A percentile compares a stretch with the other conserved stretches of the same genome.
These are phyloP conservation scores for Pterostichus niger DNA, from an alignment of 2,888 invertebrate species.

Conservation along the genomic window DNA sequence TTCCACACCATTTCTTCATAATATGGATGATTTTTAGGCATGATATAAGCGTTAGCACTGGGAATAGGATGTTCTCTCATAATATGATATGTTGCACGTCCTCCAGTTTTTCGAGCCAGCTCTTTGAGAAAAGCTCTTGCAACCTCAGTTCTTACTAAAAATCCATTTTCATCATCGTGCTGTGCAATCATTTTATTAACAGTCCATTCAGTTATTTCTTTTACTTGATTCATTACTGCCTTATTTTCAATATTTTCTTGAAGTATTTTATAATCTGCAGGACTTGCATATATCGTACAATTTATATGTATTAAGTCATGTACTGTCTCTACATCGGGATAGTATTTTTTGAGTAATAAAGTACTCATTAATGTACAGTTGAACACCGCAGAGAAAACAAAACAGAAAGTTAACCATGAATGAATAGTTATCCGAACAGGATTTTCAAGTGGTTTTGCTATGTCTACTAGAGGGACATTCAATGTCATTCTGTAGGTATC, in stretches of 20 bases:
- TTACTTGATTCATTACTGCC: not conserved
- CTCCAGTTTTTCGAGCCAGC: not conserved
- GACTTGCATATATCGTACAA: slow-evolving; percentile 37
- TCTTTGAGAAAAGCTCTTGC: slow-evolving; percentile 54
- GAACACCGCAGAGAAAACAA: slow-evolving; percentile 51
- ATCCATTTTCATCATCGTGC: slow-evolving; percentile 35
- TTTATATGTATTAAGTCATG: slow-evolving; percentile 29
- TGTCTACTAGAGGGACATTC: slow-evolving; percentile 25
- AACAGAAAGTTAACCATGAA: slow-evolving; percentile 50
- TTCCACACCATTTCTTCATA: slow-evolving; percentile 62
- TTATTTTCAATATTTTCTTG: slow-evolving; percentile 29
- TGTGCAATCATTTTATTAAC: slow-evolving; percentile 29
- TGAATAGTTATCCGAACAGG: slow-evolving; percentile 17
- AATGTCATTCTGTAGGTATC: slow-evolving; percentile 49
- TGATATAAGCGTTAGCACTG: slow-evolving; percentile 48
- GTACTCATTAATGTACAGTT: slow-evolving; percentile 41
- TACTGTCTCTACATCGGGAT: slow-evolving; percentile 41
- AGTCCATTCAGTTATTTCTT: slow-evolving; percentile 16
- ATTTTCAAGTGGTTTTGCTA: slow-evolving; percentile 6
- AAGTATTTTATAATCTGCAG: slow-evolving; percentile 16
- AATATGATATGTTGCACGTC: slow-evolving; percentile 32
- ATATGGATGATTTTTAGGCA: slow-evolving; percentile 62
- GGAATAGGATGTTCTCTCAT: slow-evolving; percentile 56
- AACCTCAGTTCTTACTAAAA: slow-evolving; percentile 50
- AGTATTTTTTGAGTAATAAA: slow-evolving; percentile 53